Conservation (phyloP, 2,888 invertebrate genomes). For the Epiblema foenella region DNA sequence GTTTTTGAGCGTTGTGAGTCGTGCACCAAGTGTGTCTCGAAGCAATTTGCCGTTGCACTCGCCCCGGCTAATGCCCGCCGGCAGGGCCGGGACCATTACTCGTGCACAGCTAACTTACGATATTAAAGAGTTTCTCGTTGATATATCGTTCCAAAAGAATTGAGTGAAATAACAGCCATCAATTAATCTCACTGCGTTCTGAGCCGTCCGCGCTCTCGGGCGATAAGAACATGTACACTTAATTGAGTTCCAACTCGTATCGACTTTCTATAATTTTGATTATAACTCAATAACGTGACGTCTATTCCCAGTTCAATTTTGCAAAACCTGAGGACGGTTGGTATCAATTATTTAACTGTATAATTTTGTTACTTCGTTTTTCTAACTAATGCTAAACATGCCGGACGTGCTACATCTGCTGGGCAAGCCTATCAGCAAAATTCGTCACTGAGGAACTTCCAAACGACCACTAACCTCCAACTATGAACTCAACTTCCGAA, state of each 20-base stretch:
- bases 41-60: not conserved
- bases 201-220: not conserved
- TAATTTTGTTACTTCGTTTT: not conserved
- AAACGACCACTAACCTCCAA: too few relatives aligned
- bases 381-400: too few relatives aligned
- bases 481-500: too few relatives aligned
- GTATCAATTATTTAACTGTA: not conserved
- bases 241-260: not conserved
- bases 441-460: too few relatives aligned
- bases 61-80: not conserved
- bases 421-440: too few relatives aligned
- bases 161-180: not conserved
- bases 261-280: not conserved
- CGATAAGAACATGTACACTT: not conserved
- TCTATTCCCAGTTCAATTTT: too few relatives aligned
- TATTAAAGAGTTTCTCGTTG: conserved; percentile 1
- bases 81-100: not conserved
- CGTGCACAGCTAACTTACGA: not conserved
- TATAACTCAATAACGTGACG: not conserved
- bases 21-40: not conserved
- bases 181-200: not conserved
- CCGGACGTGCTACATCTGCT: too few relatives aligned
- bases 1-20: not conserved
- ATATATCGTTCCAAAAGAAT: not conserved
- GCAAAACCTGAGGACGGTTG: too few relatives aligned